Conservation (phyloP, 2,113 vertebrate species). For the Marmota monax region DNA sequence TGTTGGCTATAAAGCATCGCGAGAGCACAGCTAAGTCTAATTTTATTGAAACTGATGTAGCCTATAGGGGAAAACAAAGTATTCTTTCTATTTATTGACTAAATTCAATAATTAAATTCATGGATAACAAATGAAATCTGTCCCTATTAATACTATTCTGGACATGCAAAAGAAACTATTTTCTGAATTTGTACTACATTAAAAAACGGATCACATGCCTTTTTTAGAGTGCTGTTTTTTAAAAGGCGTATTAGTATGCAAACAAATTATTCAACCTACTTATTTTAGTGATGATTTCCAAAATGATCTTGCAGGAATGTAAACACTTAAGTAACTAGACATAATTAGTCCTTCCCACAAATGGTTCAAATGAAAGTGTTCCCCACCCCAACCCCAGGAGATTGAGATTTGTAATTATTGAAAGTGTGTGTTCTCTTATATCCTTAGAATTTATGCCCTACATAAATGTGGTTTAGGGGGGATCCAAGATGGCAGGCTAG, state of each 20-base stretch:
- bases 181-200: constrained; percentile 14
- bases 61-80: background rate
- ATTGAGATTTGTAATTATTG: background rate
- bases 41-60: background rate
- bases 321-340: constrained; percentile 21
- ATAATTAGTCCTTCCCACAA: constrained; percentile 29
- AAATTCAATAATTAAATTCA: constrained; percentile 32
- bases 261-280: background rate
- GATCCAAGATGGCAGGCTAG: too few species aligned
- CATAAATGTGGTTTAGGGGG: background rate
- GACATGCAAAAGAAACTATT: background rate
- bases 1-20: background rate
- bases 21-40: background rate
- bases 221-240: background rate
- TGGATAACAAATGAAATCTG: background rate
- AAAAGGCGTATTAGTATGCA: background rate
- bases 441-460: background rate
- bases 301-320: background rate
- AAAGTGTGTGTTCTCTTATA: background rate
- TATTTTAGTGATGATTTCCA: background rate
- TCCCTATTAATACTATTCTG: background rate
- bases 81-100: background rate
- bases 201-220: background rate
- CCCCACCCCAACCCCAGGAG: background rate
- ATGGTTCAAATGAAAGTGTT: background rate